These are phyloP conservation scores for Allygus modestus DNA, from an alignment of 2,888 invertebrate species.

Conservation along the genomic window DNA sequence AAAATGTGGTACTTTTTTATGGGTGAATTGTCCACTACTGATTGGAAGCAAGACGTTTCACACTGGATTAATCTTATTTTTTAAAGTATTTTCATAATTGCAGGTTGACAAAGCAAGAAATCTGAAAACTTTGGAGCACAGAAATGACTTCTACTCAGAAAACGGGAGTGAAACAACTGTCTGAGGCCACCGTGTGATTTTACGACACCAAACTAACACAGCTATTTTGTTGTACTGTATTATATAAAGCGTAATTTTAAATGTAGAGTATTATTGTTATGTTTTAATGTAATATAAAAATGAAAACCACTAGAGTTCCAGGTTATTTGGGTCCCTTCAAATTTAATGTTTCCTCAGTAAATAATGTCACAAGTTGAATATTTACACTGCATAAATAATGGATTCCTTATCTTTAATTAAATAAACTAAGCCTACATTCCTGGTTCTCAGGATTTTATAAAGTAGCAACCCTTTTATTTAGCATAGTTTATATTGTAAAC, in stretches of 20 bases:
- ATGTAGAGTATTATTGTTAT: constrained; percentile 47
- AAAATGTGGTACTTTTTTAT: neutral
- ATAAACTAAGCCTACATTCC: no score
- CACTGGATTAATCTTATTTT: no score
- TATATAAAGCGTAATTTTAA: constrained; percentile 36
- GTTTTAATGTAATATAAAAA: constrained; percentile 56
- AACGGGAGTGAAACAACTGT: constrained; percentile 48
- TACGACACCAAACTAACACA: constrained; percentile 46
- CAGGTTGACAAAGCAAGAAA: constrained; percentile 51
- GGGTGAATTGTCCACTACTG: no score
- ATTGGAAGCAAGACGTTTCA: no score
- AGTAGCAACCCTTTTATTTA: no score
- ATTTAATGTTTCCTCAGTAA: no score
- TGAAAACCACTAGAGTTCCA: neutral
- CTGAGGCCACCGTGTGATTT: constrained; percentile 23
- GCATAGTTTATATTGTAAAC: no score
- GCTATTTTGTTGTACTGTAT: constrained; percentile 47
- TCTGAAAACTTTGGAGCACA: constrained; percentile 47
- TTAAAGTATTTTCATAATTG: neutral
- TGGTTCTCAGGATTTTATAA: no score
- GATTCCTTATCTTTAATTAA: no score
- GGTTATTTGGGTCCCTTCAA: neutral
- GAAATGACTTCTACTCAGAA: constrained; percentile 47
- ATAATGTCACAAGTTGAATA: no score
- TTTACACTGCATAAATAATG: no score